Evolutionary conservation across 2,113 vertebrate genomes (phyloP).

Genomic region (Catharus minimus): DNA sequence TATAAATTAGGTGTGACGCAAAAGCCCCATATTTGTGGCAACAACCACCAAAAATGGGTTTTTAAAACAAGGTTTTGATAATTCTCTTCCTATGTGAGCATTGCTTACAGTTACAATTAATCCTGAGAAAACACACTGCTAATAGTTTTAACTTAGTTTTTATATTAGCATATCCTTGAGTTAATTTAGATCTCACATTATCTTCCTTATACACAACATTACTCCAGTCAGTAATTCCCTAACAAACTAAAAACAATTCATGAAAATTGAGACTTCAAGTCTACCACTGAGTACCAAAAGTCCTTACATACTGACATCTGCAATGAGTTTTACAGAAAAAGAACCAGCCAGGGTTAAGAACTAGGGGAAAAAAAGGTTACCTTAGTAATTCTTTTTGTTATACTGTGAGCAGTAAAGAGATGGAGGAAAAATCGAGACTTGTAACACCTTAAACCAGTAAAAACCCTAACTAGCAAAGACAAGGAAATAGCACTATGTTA

Average conservation of each 20-base stretch:
- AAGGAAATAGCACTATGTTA: background rate
- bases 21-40: background rate
- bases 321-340: background rate
- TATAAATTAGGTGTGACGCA: background rate
- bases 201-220: accelerated
- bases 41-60: background rate
- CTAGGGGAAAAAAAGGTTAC: background rate
- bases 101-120: background rate
- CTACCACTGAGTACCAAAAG: background rate
- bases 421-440: background rate
- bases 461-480: background rate
- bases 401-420: background rate
- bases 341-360: background rate
- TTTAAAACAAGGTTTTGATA: background rate
- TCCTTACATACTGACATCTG: background rate
- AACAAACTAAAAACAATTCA: background rate
- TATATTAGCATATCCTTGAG: background rate
- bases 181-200: background rate
- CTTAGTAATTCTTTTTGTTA: background rate
- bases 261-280: background rate
- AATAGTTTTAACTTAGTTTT: background rate
- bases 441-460: background rate
- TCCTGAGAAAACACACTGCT: background rate
- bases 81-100: background rate
- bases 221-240: accelerated